Base-by-base conservation (phyloP, 2,113 vertebrate genomes). In the Chionodraco myersi region DNA sequence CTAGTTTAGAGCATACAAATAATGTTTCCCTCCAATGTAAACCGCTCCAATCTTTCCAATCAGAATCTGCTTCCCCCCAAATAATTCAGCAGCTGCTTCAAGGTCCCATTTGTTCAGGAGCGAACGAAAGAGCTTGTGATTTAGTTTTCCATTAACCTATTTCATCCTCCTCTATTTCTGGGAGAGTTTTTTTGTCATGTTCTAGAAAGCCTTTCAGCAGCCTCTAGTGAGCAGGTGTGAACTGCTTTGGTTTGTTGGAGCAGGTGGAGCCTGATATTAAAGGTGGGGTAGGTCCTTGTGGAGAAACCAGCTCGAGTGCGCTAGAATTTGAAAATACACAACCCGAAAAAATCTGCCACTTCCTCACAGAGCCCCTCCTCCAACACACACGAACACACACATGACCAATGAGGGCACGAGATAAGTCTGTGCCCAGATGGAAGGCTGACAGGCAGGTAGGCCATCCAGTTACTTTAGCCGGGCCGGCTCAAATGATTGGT, bases 151-250 rank as follows among this genome's bases (percentile, higher is more conserved):
- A 41, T 83, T 18, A 68, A 73, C 75, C 80, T 73, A 8, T 73
- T 78, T 78, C 30, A 34, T 63, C 52, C 56, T 61, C 47, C 16
- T 58, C 51, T 81, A 62, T 85, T 77, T 72, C 57, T 73, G 58
- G 2, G 15, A 0, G 18, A 0, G 18, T 3, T 58, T 64, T 71
- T 58, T 67, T 34, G 23, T 18, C 52, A n/a, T 36, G 67, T 72
- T 51, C 66, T 65, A 60, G n/a, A 73, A 57, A 2, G 5, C 10
- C 26, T 60, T 56, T 69, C 58, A 60, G 8, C 68, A 69, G 12
- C 48, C 54, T 54, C 48, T 30, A 30, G 26, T 30, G 30, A 63
- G 64, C 70, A 66, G 60, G 52, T 49, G 71, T 71, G n/a, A 75
- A 52, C 70, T 48, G 5, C 56, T 62, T 66, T 61, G 4, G 23